Evolutionary conservation across 2,797 vertebrate genomes (phyloP).

Genomic region (Propithecus perrieri): DNA sequence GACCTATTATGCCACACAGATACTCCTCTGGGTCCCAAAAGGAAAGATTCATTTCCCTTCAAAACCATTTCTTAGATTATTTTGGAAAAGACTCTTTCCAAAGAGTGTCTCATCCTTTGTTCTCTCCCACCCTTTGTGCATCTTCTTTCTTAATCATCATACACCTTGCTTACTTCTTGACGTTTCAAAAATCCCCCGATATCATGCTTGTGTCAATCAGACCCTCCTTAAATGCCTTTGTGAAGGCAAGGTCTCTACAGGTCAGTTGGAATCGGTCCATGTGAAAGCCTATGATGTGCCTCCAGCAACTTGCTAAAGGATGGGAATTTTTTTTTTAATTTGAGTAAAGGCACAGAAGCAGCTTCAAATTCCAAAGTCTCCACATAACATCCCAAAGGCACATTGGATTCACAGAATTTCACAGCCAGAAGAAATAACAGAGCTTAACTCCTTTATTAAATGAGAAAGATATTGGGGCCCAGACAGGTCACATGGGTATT

Average conservation of each 20-base stretch:
- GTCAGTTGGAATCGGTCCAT: background rate
- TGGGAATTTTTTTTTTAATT: background rate
- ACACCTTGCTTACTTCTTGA: background rate
- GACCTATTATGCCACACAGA: background rate
- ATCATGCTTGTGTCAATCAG: background rate
- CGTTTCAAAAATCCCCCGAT: background rate
- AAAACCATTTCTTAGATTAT: background rate
- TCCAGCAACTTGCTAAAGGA: background rate
- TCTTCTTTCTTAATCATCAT: background rate
- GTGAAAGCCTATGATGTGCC: background rate
- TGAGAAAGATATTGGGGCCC: background rate
- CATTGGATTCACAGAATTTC: background rate
- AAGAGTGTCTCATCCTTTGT: background rate
- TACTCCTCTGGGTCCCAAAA: background rate
- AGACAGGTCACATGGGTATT: background rate
- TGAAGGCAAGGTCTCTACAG: background rate
- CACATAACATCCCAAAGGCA: background rate
- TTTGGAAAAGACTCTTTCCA: constrained; percentile 3
- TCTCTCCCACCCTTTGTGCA: background rate
- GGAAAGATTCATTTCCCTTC: background rate
- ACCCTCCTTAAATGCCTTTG: background rate
- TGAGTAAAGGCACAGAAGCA: background rate
- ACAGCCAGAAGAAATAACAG: background rate
- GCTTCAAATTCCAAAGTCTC: background rate
- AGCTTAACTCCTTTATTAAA: background rate